Evolutionary conservation across 64 coral and sea anemone species (phyloP), one percentile per base, ranked within the genome.

Genomic region (Actinia tenebrosa): DNA sequence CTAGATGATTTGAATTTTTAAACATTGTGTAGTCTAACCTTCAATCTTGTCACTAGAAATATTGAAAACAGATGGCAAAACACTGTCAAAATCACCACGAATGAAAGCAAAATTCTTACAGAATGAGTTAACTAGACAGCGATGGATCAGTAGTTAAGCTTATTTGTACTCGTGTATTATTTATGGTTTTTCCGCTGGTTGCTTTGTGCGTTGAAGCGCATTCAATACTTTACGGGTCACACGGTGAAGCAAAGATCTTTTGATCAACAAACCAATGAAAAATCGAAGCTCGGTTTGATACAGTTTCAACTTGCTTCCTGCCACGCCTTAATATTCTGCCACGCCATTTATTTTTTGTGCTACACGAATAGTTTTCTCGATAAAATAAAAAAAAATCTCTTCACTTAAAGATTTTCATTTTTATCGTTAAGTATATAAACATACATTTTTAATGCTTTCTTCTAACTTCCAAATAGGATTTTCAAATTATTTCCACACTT

Each of bases 151-250:
- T 58, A 42, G 25, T 2, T 3, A 75, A 75, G 27, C 0, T 30
- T 42, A 75, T 75, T 30, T 10, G 20, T 75, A 75, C 23, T 75
- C 23, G 14, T 75, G 10, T 14, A 75, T 75, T 13, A 75, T 75
- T 75, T 7, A 75, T 75, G 27, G 23, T 75, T 30, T 75, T 30
- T 37, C 37, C 9, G 26, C 11, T 75, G 69, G n/a, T 26, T 30
- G 4, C 19, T 66, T 66, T 75, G 69, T 75, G 69, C 69, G 69
- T 75, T 75, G 63, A 75, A 75, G 69, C 69, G 69, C 69, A 75
- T 43, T 75, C 26, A 75, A 75, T 10, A 27, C 42, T 75, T 75
- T 75, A 42, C 69, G 69, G 69, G 69, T 75, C 27, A 30, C 14
- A 10, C 69, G 69, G 23, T 1, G 63, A 66, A 23, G 4, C 63